Conservation (phyloP, 2,888 invertebrate species). For the Phoronis australis region DNA sequence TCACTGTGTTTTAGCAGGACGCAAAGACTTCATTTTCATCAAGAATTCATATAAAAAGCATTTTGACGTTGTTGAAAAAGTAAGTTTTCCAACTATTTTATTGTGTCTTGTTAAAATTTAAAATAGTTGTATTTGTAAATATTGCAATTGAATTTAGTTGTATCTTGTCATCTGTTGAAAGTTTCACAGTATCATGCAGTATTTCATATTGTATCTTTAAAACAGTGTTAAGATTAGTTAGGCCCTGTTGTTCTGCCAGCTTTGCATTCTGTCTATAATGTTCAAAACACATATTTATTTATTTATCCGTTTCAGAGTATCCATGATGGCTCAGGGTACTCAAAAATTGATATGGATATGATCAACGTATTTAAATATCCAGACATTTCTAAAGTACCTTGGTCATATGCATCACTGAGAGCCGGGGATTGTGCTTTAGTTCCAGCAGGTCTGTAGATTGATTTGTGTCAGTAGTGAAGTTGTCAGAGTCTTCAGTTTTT, state of each 20-base stretch:
- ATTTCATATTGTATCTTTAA: no score
- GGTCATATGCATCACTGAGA: conserved; percentile 44
- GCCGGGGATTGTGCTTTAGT: conserved; percentile 49
- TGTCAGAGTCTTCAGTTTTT: no score
- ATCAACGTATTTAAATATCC: conserved; percentile 43
- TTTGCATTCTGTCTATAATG: background rate
- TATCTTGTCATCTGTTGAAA: no score
- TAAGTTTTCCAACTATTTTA: no score
- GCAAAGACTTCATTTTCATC: conserved; percentile 51
- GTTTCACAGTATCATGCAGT: no score
- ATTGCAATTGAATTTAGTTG: no score
- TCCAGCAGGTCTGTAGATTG: conserved; percentile 42
- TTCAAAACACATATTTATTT: no score
- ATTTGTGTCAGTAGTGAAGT: no score
- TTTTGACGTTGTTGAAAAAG: conserved; percentile 28
- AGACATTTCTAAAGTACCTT: conserved; percentile 34
- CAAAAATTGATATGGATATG: conserved; percentile 45
- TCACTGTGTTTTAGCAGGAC: conserved; percentile 49
- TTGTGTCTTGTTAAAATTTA: no score
- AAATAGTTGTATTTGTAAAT: no score
- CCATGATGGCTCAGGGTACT: conserved; percentile 39
- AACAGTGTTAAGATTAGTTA: no score
- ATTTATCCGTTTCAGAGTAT: conserved; percentile 23
- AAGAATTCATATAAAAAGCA: conserved; percentile 29
- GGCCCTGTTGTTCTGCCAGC: background rate